Evolutionary conservation across 2,888 invertebrate genomes (phyloP).

Genomic region (Pelosia muscerda): DNA sequence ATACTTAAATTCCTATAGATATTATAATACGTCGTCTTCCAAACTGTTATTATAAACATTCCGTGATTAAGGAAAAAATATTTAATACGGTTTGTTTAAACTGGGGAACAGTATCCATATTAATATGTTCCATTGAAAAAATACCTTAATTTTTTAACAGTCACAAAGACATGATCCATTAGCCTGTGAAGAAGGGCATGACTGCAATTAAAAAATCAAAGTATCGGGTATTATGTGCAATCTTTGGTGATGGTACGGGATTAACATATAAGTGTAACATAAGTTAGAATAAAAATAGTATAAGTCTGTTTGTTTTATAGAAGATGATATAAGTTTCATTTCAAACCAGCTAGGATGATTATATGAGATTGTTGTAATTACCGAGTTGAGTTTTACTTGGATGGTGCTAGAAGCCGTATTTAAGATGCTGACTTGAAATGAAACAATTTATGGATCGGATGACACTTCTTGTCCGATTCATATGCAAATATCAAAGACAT

Average conservation of each 20-base stretch:
- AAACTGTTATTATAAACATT: conserved; percentile 71
- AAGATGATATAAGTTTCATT: conserved; percentile 77
- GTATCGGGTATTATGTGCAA: conserved; percentile 95
- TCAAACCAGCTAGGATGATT: conserved; percentile 75
- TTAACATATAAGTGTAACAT: conserved; percentile 73
- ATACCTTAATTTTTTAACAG: conserved; percentile 85
- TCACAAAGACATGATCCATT: conserved; percentile 71
- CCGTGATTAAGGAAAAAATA: conserved; percentile 49
- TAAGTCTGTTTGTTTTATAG: conserved; percentile 65
- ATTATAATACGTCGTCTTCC: conserved; percentile 76
- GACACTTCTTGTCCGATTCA: conserved; percentile 83
- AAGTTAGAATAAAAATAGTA: conserved; percentile 67
- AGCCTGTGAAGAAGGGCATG: conserved; percentile 74
- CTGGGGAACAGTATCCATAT: conserved; percentile 64
- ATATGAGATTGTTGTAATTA: conserved; percentile 52
- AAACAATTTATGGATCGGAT: conserved; percentile 80
- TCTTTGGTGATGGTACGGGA: conserved; percentile 91
- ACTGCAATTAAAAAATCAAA: conserved; percentile 87
- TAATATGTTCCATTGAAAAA: conserved; percentile 72
- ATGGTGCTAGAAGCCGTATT: conserved; percentile 73
- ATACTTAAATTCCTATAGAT: conserved; percentile 57
- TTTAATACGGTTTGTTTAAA: conserved; percentile 62
- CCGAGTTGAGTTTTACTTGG: conserved; percentile 47
- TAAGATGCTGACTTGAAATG: conserved; percentile 81
- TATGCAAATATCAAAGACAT: conserved; percentile 62